A percentile compares a stretch with the other conserved stretches of the same genome.
Conservation (phyloP, 2,888 invertebrate species). For the Cephus rjabovi region DNA sequence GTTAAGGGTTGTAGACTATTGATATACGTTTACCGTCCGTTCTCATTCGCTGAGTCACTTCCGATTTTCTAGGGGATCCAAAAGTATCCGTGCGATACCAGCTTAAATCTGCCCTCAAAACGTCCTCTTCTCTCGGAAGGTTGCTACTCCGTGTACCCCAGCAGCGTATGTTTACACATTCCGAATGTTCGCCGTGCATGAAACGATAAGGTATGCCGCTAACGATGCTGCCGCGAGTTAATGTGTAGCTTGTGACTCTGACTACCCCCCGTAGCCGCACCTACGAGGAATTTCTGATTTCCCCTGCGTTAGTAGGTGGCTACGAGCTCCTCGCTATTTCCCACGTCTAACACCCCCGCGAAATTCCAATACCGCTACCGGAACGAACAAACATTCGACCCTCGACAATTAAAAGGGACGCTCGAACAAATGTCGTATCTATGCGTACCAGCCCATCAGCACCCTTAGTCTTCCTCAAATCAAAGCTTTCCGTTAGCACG, state of each 20-base stretch:
- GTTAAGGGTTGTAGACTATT: neutral
- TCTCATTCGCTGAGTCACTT: neutral
- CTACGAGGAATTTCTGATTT: constrained; percentile 61
- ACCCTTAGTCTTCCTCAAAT: neutral
- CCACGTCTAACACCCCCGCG: constrained; percentile 2
- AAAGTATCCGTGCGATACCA: neutral
- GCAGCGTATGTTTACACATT: constrained; percentile 49
- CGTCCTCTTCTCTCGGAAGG: constrained; percentile 4
- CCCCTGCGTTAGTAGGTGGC: constrained; percentile 22
- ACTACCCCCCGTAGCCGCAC: constrained; percentile 32
- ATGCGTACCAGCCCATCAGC: neutral
- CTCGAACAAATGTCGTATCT: neutral
- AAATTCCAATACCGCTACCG: neutral
- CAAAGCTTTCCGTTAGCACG: neutral
- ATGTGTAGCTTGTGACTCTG: constrained; percentile 32
- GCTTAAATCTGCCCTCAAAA: neutral
- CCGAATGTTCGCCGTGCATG: constrained; percentile 45
- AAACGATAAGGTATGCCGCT: constrained; percentile 62
- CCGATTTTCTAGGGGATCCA: neutral
- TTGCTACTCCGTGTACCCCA: neutral
- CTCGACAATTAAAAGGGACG: constrained; percentile 2
- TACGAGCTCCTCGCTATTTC: constrained; percentile 29
- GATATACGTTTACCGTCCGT: neutral
- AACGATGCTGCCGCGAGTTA: constrained; percentile 54
- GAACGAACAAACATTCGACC: constrained; percentile 3